phyloP scores from a whole-genome alignment of 2,888 invertebrate species.

The Frankliniella fusca region DNA sequence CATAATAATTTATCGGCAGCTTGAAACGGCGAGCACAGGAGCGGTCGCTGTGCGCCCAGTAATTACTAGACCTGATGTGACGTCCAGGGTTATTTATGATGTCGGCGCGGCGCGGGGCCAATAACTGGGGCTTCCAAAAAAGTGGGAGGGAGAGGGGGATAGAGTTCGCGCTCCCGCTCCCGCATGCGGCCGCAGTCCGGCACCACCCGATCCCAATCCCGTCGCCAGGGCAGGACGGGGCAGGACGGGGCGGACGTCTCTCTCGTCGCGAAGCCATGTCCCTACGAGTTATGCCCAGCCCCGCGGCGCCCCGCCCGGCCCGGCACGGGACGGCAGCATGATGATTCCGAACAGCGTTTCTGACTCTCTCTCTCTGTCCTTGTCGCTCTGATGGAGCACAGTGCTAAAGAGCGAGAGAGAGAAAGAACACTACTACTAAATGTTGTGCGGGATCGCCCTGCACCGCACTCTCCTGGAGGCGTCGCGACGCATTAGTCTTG shows the following conservation, averaged over 20 bases:
- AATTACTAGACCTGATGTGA: background rate
- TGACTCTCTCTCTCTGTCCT: background rate
- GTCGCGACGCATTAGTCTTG: background rate
- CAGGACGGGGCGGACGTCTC: too few relatives aligned
- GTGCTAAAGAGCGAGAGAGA: background rate
- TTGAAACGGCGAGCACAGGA: background rate
- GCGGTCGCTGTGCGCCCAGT: too few relatives aligned
- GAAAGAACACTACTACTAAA: background rate
- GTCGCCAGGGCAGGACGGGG: too few relatives aligned
- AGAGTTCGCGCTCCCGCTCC: background rate
- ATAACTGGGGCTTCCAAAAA: background rate
- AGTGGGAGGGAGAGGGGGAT: too few relatives aligned
- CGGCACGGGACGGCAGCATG: too few relatives aligned
- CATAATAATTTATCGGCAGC: background rate
- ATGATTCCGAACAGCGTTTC: background rate
- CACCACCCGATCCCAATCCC: background rate
- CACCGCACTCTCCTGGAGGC: background rate
- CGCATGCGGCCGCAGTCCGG: background rate
- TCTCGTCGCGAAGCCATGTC: too few relatives aligned
- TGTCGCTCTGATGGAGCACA: background rate
- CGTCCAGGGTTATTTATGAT: constrained; percentile 4
- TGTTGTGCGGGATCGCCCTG: background rate
- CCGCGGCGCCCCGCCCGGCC: too few relatives aligned
- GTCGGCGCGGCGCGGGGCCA: background rate
- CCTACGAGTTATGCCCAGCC: too few relatives aligned